Percentiles rank a stretch among this genome's conserved stretches.
Evolutionary conservation across 37 sponge, comb jelly and placozoan species (phyloP).

Genomic region (Oscarella lobularis): DNA sequence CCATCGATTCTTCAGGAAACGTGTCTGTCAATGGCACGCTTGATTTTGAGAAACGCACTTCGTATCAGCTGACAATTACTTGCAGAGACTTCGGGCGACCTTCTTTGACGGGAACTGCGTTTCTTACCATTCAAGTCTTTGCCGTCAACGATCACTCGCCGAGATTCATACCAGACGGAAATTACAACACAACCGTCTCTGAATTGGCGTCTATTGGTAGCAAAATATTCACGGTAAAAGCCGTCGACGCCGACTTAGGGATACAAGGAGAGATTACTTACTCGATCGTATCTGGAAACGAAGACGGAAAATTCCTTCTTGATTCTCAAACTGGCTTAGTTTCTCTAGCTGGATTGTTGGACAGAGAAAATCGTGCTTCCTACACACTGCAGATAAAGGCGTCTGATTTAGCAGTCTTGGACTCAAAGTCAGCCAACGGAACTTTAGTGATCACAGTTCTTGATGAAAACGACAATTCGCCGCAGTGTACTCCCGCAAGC

Average conservation of each 20-base stretch:
- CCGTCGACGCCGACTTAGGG: background rate
- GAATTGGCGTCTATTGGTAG: background rate
- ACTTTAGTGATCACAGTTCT: background rate
- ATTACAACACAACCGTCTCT: background rate
- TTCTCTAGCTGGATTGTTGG: background rate
- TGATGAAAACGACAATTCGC: constrained; percentile 1
- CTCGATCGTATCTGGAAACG: background rate
- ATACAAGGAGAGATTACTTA: background rate
- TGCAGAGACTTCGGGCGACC: background rate
- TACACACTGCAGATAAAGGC: background rate
- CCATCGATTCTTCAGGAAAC: background rate
- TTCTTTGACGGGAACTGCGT: background rate
- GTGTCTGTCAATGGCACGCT: background rate
- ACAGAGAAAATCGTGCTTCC: background rate
- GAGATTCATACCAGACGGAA: background rate
- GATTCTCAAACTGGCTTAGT: background rate
- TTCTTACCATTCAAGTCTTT: background rate
- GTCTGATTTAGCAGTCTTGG: background rate
- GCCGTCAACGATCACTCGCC: constrained; percentile 3
- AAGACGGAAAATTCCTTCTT: background rate
- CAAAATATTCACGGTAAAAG: background rate
- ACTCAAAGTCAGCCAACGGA: background rate
- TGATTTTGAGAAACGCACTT: background rate
- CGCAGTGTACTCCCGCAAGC: background rate
- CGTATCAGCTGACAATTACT: background rate